Percentiles rank a stretch among this genome's conserved stretches.
Conservation (phyloP, 1,140 invertebrate genomes). For the Drosophila miranda region DNA sequence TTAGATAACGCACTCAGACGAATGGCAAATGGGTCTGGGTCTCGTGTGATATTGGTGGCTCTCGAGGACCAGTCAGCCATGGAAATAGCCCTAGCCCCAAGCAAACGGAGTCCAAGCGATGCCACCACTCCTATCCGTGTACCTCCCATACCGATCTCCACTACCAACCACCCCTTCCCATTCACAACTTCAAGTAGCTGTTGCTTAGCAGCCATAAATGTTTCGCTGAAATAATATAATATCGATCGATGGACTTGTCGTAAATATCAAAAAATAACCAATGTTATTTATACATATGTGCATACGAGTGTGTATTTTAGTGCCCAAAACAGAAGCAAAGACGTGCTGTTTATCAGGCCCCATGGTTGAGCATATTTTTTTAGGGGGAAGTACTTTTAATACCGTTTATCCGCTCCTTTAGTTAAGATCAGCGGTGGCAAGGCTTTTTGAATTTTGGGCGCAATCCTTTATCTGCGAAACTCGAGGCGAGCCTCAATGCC, state of each 20-base stretch:
- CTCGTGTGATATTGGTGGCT: conserved; percentile 40
- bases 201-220: conserved; percentile 68
- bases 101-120: conserved; percentile 23
- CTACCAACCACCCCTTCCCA: conserved; percentile 1
- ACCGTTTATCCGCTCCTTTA: conserved; percentile 9
- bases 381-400: conserved; percentile 10
- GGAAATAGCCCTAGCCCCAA: conserved; percentile 1
- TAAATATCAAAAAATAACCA: conserved; percentile 69
- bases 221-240: conserved; percentile 69
- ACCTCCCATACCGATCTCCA: neutral
- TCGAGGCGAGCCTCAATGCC: too few species aligned
- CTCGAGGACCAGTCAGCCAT: conserved; percentile 23
- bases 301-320: conserved; percentile 16
- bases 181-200: conserved; percentile 58
- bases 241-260: conserved; percentile 74
- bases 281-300: conserved; percentile 29
- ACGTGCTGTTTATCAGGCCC: conserved; percentile 19
- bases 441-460: too few species aligned
- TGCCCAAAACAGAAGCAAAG: conserved; percentile 36
- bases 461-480: too few species aligned
- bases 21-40: conserved; percentile 17
- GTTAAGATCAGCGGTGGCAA: too few species aligned
- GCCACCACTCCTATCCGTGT: conserved; percentile 13
- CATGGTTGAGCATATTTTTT: conserved; percentile 20
- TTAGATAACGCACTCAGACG: conserved; percentile 66